Evolutionary conservation across 2,113 vertebrate genomes (phyloP), one percentile per base, ranked within the genome.

Genomic region (Seriola quinqueradiata): DNA sequence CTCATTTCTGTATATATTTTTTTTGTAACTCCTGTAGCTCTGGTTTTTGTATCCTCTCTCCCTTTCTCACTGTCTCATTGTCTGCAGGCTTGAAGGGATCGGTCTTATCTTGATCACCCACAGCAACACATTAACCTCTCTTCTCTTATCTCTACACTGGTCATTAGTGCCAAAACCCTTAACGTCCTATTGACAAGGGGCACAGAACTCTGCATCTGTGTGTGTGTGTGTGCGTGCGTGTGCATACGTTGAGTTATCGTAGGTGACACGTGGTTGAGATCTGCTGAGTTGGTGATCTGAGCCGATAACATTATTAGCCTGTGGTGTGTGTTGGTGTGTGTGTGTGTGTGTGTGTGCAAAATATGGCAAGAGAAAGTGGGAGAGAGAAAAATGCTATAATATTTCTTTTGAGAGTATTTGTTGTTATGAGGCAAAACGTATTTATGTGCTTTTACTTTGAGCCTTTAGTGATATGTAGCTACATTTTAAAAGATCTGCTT

Each of bases 111-210:
- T 91, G 94, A 95, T 95, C 91, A 90, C 93, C 92, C 94, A 92
- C 89, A 88, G 93, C 91, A 93, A 92, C 92, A 94, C 94, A 95
- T 95, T 95, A 95, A 95, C 95, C 94, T 94, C 92, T 93, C 82
- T 90, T 90, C 92, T 92, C 93, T 95, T 95, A 95, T 95, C 95
- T 90, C 82, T 88, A 93, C 85, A 88, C 90, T 93, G 88, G 94
- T 95, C 94, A 95, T 95, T 95, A 95, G 94, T 94, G 92, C 87
- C 92, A 88, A 91, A 93, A 93, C 93, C 93, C 91, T 94, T 88
- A 88, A 92, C 78, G 91, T 93, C 78, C 92, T 94, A 92, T 94
- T 94, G 92, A 95, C 90, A 90, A 67, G 83, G 77, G 84, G 57
- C 86, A 83, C 78, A 74, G 60, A 89, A 78, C 81, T 81, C 28